These are phyloP conservation scores for Lochmaea capreae DNA, from an alignment of 2,888 invertebrate genomes.

Conservation along the genomic window DNA sequence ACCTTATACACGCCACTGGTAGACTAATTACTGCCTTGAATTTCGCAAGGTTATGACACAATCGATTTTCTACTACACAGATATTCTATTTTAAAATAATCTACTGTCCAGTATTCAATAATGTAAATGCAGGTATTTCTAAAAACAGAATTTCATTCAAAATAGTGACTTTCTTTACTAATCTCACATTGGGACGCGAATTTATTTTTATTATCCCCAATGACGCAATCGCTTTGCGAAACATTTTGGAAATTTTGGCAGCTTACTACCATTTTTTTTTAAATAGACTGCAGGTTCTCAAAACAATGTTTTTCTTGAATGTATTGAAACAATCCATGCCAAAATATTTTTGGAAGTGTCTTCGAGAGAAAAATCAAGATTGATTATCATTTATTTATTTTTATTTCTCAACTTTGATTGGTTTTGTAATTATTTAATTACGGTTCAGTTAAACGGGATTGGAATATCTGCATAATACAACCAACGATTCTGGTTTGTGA, in stretches of 20 bases:
- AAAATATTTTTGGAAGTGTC: neutral
- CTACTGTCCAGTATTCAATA: neutral
- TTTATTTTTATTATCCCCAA: neutral
- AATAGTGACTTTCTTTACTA: neutral
- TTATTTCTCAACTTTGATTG: no score
- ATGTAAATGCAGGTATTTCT: neutral
- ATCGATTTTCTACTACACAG: neutral
- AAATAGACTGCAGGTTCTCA: neutral
- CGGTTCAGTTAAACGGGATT: no score
- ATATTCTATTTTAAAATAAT: no score
- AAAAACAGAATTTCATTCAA: neutral
- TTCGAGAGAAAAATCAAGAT: neutral
- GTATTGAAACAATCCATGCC: neutral
- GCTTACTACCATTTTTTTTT: neutral
- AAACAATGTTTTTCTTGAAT: slow-evolving; percentile 1
- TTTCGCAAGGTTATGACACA: no score
- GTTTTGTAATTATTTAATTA: no score
- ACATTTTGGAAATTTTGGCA: slow-evolving; percentile 2
- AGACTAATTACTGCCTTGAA: no score
- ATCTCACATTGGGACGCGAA: neutral
- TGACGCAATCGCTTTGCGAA: neutral
- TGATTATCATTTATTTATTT: neutral
- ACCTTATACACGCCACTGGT: no score
- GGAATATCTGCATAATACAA: no score
- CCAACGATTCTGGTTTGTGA: no score